phyloP scores from a whole-genome alignment of 1,140 invertebrate species.

The Paraescarpia echinospica region DNA sequence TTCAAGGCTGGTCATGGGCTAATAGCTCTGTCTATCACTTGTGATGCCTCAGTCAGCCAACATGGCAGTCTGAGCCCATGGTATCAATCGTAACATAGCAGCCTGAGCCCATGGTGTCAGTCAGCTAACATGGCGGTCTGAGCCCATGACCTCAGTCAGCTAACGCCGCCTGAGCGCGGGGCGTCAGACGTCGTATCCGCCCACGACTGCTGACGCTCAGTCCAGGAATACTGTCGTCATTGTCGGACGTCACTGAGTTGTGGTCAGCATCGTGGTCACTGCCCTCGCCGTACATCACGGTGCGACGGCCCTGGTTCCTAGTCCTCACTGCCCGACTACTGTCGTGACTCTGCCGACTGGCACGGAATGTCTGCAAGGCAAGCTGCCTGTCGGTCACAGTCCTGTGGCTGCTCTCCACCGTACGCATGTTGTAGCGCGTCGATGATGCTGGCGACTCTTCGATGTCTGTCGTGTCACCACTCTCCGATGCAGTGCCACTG shows the following conservation, averaged over 20 bases:
- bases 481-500: neutral
- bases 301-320: conserved; percentile 46
- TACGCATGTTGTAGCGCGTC: neutral
- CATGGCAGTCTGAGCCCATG: conserved; percentile 68
- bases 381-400: neutral
- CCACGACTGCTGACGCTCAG: conserved; percentile 76
- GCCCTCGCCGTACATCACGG: conserved; percentile 53
- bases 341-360: neutral
- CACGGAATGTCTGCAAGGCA: neutral
- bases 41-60: conserved; percentile 25
- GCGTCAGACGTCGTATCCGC: conserved; percentile 77
- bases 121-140: conserved; percentile 58
- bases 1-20: neutral
- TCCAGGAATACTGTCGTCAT: conserved; percentile 22
- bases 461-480: conserved; percentile 12
- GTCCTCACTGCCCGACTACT: conserved; percentile 19
- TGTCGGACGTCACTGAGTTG: conserved; percentile 32
- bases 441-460: conserved; percentile 15
- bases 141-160: conserved; percentile 64
- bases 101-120: conserved; percentile 66
- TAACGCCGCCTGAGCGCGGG: conserved; percentile 67
- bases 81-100: conserved; percentile 61
- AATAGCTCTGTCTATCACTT: neutral
- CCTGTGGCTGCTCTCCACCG: neutral
- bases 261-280: conserved; percentile 39